phyloP scores from a whole-genome alignment of 2,888 invertebrate genomes.

The Tryphoninae sp. region DNA sequence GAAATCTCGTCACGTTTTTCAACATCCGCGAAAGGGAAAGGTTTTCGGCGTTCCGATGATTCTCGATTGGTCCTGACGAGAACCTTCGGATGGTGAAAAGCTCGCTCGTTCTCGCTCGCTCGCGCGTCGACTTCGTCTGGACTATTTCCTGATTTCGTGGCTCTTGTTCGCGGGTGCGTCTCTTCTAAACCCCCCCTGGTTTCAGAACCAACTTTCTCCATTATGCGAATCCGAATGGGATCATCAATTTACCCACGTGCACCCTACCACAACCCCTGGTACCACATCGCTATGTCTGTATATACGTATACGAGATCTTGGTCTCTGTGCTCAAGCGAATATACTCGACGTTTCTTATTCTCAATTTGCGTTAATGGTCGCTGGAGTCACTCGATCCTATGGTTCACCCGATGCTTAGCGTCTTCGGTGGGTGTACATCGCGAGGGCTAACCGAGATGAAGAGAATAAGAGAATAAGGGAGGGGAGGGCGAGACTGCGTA shows the following conservation, averaged over 20 bases:
- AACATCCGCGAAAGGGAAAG: background rate
- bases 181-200: constrained; percentile 29
- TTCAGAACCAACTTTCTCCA: constrained; percentile 65
- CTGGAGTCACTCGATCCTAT: constrained; percentile 53
- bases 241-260: constrained; percentile 64
- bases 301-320: background rate
- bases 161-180: constrained; percentile 27
- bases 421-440: constrained; percentile 7
- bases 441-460: background rate
- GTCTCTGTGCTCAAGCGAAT: constrained; percentile 14
- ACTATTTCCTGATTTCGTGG: constrained; percentile 53
- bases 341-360: constrained; percentile 64
- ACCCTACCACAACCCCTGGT: constrained; percentile 24
- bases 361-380: constrained; percentile 66
- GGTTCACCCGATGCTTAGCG: constrained; percentile 42
- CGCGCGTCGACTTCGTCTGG: background rate
- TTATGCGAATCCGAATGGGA: constrained; percentile 66
- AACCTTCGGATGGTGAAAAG: background rate
- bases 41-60: background rate
- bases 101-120: too few species aligned
- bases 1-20: background rate
- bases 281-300: background rate
- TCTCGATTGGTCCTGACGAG: background rate
- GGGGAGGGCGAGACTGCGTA: constrained; percentile 23
- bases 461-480: constrained; percentile 1